phyloP scores from a whole-genome alignment of 92 coral and sea anemone species.

The Pocillopora grandis region DNA sequence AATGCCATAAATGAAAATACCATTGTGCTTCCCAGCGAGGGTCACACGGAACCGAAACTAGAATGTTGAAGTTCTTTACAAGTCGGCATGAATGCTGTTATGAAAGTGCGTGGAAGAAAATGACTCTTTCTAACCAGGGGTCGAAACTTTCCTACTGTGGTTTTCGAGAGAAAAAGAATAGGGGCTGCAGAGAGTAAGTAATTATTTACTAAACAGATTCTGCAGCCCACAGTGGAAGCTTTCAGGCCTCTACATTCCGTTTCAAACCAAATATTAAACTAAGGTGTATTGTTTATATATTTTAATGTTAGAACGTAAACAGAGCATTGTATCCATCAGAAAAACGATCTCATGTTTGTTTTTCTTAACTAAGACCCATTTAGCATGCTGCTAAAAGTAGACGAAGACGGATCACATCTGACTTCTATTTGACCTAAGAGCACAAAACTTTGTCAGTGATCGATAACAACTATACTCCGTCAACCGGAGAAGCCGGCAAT shows the following conservation, averaged over 20 bases:
- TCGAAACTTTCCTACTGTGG: background rate
- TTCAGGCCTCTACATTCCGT: background rate
- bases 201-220: background rate
- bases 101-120: background rate
- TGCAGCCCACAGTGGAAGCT: background rate
- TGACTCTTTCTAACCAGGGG: conserved; percentile 1
- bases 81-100: background rate
- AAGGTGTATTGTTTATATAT: background rate
- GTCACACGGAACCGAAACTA: background rate
- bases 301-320: background rate
- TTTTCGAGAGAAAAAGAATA: background rate
- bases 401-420: background rate
- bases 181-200: background rate
- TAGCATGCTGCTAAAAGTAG: background rate
- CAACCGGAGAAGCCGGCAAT: too few relatives aligned
- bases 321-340: background rate
- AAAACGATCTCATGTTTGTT: background rate
- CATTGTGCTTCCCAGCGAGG: background rate
- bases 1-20: background rate
- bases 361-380: background rate
- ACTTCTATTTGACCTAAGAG: background rate
- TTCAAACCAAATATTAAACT: background rate
- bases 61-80: background rate
- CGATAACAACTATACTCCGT: background rate
- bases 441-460: background rate